Evolutionary conservation across 2,113 vertebrate species (phyloP), one percentile per base, ranked within the genome.

Genomic region (Montifringilla adamsi): DNA sequence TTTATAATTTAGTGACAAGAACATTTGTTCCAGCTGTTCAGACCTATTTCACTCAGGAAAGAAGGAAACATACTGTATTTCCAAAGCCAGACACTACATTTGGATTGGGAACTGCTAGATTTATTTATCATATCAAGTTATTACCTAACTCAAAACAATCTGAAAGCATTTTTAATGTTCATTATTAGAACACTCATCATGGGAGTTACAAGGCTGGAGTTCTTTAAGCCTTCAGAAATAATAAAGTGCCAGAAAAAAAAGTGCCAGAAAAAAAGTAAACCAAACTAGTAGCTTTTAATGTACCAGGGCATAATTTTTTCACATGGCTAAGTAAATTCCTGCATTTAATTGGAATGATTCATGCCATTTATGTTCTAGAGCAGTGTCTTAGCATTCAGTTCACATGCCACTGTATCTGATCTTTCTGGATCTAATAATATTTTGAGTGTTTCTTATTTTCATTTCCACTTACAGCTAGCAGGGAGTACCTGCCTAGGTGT

Each of bases 1-100:
- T 98, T 97, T 96, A 94, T 97, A 96, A 97, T 95, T 97, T 77
- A 64, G 84, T 60, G 82, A 95, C 62, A 93, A 94, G 91, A 96
- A 94, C 75, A 88, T 97, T 98, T 94, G 89, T 84, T 96, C 93
- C 88, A 96, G 93, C 89, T 97, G 93, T 96, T 97, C 89, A 94
- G 76, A 78, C n/a, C 49, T 41, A 47, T 78, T 92, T 68, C 68
- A 84, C 53, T 52, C 31, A 89, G 82, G 63, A 80, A 79, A 64
- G 23, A 70, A 75, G 63, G 35, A 20, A 93, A 49, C 66, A 86
- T 2, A 6, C 31, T 74, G 41, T 59, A 87, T 81, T 97, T 96
- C 84, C 87, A 84, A 75, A 94, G 90, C 52, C 93, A 97, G 92
- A 95, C 13, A 1, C 33, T 82, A 66, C 55, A 81, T 92, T 87